A percentile compares a stretch with the other conserved stretches of the same genome.
phyloP scores from a whole-genome alignment of 2,797 vertebrate genomes.

The Sebastes oblongus region DNA sequence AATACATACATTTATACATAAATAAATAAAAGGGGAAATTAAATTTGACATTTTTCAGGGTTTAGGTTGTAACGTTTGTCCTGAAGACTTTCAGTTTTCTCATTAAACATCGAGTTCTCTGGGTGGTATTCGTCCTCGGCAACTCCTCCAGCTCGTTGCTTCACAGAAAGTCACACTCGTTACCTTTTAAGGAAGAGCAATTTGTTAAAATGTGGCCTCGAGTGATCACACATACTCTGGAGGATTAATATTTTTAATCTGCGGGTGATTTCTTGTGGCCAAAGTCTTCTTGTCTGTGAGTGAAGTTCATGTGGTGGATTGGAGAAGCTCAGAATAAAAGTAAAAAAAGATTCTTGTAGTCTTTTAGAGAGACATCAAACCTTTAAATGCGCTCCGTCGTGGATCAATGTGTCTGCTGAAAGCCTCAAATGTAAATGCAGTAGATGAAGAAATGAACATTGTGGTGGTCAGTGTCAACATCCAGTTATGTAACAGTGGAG shows the following conservation, averaged over 20 bases:
- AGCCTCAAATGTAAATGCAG: not conserved
- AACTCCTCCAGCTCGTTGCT: not conserved
- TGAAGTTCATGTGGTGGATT: not conserved
- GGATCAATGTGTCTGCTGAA: too few species aligned
- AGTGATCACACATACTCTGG: slow-evolving; percentile 11
- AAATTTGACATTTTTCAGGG: not conserved
- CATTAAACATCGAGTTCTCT: not conserved
- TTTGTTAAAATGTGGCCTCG: not conserved
- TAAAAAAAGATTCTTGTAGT: too few species aligned
- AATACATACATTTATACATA: too few species aligned
- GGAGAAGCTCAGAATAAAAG: not conserved
- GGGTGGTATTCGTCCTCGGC: not conserved
- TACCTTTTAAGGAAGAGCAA: not conserved
- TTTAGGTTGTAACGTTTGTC: not conserved
- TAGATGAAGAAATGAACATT: slow-evolving; percentile 3
- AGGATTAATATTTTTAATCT: slow-evolving; percentile 38
- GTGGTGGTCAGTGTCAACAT: slow-evolving; percentile 27
- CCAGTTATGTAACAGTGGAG: slow-evolving; percentile 17
- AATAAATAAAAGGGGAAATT: too few species aligned
- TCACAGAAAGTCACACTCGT: not conserved
- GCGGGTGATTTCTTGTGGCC: not conserved
- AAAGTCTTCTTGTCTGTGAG: not conserved
- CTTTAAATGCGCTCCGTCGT: too few species aligned
- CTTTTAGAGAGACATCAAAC: too few species aligned
- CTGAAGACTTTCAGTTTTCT: not conserved